Conservation (phyloP, 1,140 invertebrate genomes). For the Nasonia vitripennis region DNA sequence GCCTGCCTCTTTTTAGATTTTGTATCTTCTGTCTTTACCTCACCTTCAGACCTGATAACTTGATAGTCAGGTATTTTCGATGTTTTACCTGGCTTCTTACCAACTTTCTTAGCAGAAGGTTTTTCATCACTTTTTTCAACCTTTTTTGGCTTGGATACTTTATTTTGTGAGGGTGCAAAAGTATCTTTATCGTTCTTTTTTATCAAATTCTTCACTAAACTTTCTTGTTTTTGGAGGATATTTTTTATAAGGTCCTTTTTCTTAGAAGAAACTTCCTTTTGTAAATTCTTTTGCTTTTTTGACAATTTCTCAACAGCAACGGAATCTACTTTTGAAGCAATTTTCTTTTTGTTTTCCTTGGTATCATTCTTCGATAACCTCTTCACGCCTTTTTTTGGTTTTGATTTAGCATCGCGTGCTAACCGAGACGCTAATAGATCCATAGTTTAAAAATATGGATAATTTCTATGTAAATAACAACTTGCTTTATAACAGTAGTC, state of each 20-base stretch:
- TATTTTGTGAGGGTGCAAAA: background rate
- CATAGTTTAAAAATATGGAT: background rate
- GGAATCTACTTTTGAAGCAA: background rate
- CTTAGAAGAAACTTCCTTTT: background rate
- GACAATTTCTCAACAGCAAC: background rate
- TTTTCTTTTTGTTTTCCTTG: background rate
- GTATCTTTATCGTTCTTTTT: background rate
- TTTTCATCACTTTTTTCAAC: background rate
- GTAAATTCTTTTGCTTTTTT: conserved; percentile 17
- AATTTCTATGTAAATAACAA: background rate
- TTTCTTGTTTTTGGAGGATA: background rate
- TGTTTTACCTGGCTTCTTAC: background rate
- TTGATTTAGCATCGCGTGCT: background rate
- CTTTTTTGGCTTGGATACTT: conserved; percentile 53
- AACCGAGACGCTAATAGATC: conserved; percentile 18
- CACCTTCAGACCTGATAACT: background rate
- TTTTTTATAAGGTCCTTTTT: conserved; percentile 21
- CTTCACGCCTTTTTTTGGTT: background rate
- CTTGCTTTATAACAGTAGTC: background rate
- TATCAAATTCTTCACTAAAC: background rate
- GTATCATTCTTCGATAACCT: conserved; percentile 6
- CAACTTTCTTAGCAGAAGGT: background rate
- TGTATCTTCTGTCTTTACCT: background rate
- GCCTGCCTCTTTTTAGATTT: background rate
- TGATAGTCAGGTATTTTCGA: background rate